These are phyloP conservation scores for Aviceda subcristata DNA, from an alignment of 2,113 vertebrate species.

Conservation along the genomic window DNA sequence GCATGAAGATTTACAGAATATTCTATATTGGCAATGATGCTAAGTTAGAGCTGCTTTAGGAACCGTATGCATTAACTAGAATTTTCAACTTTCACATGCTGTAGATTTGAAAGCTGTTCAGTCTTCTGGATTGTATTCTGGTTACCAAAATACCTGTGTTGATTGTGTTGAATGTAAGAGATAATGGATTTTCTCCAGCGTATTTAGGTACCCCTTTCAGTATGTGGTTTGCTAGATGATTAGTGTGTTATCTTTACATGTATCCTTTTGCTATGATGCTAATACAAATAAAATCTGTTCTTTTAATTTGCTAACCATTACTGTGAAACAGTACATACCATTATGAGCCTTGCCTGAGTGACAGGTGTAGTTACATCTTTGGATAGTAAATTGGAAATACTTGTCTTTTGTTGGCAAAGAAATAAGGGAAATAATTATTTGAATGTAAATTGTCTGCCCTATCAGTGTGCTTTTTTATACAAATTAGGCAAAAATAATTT, in stretches of 20 bases:
- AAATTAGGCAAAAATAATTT: conserved; percentile 2
- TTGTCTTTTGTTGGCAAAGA: neutral
- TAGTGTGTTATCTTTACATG: neutral
- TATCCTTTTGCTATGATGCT: neutral
- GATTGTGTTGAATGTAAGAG: neutral
- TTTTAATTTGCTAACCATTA: neutral
- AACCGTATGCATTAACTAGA: neutral
- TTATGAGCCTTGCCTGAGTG: neutral
- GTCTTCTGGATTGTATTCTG: neutral
- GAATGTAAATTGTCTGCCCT: neutral
- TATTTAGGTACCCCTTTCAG: neutral
- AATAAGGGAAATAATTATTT: neutral
- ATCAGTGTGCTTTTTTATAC: neutral
- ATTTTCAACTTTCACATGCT: neutral
- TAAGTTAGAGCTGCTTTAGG: neutral
- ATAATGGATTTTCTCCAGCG: neutral
- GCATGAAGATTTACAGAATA: neutral
- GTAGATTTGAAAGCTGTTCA: neutral
- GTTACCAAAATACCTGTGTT: neutral
- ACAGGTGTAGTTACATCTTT: neutral
- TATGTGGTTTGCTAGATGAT: neutral
- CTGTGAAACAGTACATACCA: neutral
- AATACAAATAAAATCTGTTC: neutral
- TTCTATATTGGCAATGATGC: neutral
- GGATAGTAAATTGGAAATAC: neutral